Percentiles rank a stretch among this genome's conserved stretches.
These are phyloP conservation scores for Flexamia atlantica DNA, from an alignment of 2,888 invertebrate species.

Conservation along the genomic window DNA sequence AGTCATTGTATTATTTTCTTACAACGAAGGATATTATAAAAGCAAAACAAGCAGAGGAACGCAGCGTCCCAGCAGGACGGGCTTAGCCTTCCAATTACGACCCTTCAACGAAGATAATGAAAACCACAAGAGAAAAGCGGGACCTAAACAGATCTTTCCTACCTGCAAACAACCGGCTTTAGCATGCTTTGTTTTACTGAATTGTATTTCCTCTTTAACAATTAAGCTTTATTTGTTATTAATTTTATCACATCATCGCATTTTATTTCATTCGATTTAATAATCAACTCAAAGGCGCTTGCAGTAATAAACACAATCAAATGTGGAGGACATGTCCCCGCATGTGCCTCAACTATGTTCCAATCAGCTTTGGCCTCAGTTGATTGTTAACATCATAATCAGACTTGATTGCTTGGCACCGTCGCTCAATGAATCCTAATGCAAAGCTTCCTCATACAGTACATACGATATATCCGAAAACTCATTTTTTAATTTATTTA, in stretches of 20 bases:
- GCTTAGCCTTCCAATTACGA: slow-evolving; percentile 14
- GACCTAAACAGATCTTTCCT: slow-evolving; percentile 6
- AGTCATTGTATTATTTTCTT: no score
- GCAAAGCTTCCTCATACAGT: neutral
- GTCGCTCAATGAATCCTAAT: neutral
- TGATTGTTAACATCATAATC: slow-evolving; percentile 41
- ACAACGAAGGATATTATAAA: neutral
- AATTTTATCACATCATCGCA: no score
- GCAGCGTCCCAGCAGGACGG: neutral
- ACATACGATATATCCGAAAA: no score
- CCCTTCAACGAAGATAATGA: slow-evolving; percentile 31
- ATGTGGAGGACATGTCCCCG: neutral
- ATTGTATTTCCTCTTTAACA: no score
- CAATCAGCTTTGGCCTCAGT: neutral
- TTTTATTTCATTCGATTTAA: no score
- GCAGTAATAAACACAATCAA: neutral
- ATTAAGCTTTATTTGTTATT: no score
- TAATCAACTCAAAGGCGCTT: neutral
- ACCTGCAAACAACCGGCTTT: neutral
- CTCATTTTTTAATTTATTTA: no score
- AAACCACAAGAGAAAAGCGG: slow-evolving; percentile 29
- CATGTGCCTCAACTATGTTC: neutral
- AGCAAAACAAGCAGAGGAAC: slow-evolving; percentile 1
- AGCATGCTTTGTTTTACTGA: neutral
- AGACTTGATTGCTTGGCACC: neutral